Conservation (phyloP, 2,888 invertebrate genomes). For the Leptinotarsa juncta region DNA sequence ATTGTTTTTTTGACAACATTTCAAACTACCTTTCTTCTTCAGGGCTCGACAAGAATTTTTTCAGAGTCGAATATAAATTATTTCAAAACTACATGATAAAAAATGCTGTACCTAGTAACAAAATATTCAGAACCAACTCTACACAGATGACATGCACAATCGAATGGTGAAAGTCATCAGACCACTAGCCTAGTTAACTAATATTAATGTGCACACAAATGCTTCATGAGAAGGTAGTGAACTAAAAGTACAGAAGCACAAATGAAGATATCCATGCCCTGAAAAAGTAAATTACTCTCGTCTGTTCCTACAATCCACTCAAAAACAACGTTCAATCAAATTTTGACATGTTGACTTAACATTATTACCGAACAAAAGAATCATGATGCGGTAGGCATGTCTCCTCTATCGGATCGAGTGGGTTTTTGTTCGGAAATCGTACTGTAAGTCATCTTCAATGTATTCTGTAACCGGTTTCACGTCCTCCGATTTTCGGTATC, state of each 20-base stretch:
- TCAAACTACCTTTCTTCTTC: too few relatives aligned
- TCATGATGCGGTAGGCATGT: slow-evolving; percentile 22
- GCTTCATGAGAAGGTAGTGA: too few relatives aligned
- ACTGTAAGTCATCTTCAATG: slow-evolving; percentile 61
- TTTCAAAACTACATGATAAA: too few relatives aligned
- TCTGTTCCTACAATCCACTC: slow-evolving; percentile 1
- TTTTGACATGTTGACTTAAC: slow-evolving; percentile 41
- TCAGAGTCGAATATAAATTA: too few relatives aligned
- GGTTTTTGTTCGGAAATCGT: slow-evolving; percentile 62
- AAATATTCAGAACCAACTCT: too few relatives aligned
- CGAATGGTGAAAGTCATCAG: too few relatives aligned
- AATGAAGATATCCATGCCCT: not conserved
- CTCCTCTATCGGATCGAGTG: slow-evolving; percentile 51
- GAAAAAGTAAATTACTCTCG: slow-evolving; percentile 7
- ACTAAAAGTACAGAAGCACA: not conserved
- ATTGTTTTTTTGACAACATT: too few relatives aligned
- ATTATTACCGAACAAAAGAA: slow-evolving; percentile 38
- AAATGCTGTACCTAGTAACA: too few relatives aligned
- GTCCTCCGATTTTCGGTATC: slow-evolving; percentile 45
- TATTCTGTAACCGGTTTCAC: slow-evolving; percentile 62
- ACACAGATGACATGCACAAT: too few relatives aligned
- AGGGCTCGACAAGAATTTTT: too few relatives aligned
- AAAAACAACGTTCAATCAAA: slow-evolving; percentile 28
- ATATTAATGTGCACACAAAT: too few relatives aligned
- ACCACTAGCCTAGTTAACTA: too few relatives aligned